These are phyloP conservation scores for Oedothorax gibbosus DNA, from an alignment of 1,140 invertebrate genomes.

Conservation along the genomic window DNA sequence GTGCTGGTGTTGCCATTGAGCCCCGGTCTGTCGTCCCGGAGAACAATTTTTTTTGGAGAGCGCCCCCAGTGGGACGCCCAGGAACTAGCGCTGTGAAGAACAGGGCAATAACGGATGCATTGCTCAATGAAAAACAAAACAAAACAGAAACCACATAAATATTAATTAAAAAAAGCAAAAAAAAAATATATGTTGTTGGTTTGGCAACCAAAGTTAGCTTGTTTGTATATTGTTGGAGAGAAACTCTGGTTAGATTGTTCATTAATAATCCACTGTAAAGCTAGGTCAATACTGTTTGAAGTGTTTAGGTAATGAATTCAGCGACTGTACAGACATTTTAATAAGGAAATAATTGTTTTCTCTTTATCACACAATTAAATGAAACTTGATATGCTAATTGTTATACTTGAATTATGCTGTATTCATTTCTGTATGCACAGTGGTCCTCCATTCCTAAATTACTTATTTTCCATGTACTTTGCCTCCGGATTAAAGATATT, in stretches of 20 bases:
- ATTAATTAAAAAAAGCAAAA: conserved; percentile 25
- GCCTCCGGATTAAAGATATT: too few relatives aligned
- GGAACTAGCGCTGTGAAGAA: conserved; percentile 52
- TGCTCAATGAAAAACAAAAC: conserved; percentile 62
- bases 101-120: conserved; percentile 62
- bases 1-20: conserved; percentile 53
- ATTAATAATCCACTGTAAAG: conserved; percentile 57
- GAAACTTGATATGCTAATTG: conserved; percentile 26
- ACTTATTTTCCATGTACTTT: too few relatives aligned
- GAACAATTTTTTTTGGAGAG: neutral
- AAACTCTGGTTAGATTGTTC: conserved; percentile 61
- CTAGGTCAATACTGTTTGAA: conserved; percentile 61
- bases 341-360: conserved; percentile 60
- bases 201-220: conserved; percentile 59
- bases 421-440: too few relatives aligned
- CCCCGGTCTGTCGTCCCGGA: neutral
- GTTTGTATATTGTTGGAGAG: conserved; percentile 61
- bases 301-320: conserved; percentile 61
- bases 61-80: conserved; percentile 21
- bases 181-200: conserved; percentile 56
- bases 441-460: too few relatives aligned
- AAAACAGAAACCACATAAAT: conserved; percentile 47
- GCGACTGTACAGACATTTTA: conserved; percentile 57
- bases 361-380: conserved; percentile 60
- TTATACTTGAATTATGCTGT: neutral